phyloP scores from a whole-genome alignment of 2,113 vertebrate genomes.

The Sinocyclocheilus maitianheensis region DNA sequence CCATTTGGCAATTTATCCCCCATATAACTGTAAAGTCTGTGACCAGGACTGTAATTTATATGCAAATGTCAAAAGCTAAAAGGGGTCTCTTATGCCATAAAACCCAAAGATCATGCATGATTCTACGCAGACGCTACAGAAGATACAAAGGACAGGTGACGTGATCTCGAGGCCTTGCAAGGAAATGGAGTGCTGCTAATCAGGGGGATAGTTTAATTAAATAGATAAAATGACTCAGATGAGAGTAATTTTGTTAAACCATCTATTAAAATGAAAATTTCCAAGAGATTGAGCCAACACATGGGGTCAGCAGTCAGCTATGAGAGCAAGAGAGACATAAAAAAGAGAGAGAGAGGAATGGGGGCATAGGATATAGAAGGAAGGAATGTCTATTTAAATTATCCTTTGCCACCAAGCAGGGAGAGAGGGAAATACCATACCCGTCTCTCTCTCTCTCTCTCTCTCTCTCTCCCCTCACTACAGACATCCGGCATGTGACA shows the following conservation, averaged over 20 bases:
- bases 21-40: no score
- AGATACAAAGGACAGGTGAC: background rate
- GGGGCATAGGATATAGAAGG: background rate
- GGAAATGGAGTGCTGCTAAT: background rate
- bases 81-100: no score
- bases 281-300: background rate
- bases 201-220: background rate
- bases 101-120: no score
- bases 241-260: background rate
- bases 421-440: background rate
- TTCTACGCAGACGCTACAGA: no score
- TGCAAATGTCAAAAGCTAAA: no score
- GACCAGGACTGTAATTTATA: no score
- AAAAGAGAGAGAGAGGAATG: background rate
- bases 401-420: background rate
- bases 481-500: conserved; percentile 39
- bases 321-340: background rate
- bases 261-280: background rate
- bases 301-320: background rate
- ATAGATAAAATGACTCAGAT: background rate
- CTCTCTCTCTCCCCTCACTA: background rate
- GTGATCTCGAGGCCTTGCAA: background rate
- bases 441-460: background rate
- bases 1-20: no score
- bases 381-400: conserved; percentile 19